Base-by-base conservation (phyloP, 2,888 invertebrate species). In the Trichogramma dendrolimi region DNA sequence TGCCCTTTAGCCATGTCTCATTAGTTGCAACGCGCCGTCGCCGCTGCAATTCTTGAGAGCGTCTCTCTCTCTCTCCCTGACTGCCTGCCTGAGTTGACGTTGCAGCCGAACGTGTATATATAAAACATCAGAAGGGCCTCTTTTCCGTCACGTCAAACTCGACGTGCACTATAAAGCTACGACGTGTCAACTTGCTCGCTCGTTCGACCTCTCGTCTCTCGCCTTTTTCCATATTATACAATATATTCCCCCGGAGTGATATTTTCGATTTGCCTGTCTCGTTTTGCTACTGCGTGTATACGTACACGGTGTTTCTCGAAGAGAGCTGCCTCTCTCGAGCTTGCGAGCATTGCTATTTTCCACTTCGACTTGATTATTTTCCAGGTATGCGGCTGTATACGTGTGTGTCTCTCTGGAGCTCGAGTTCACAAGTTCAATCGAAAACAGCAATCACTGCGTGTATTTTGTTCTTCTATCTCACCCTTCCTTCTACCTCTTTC, bases 1-100 rank as follows among this genome's bases (percentile, higher is more conserved):
- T 78, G 77, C 78, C 79, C 79, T 78, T 79, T 78, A 78, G 79
- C 79, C 72, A 79, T 79, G 79, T 78, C 79, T 79, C 78, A 79
- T 79, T 78, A 78, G 79, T 79, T 79, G 77, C 78, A 78, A 76
- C 72, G 39, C 60, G 7, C 11, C 43, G 7, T 14, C 1, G 14
- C 43, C 54, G 72, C 76, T 78, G 76, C 77, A 75, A 67, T 73
- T 72, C 73, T 77, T 74, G 77, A 78, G 78, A 76, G 72, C 75
- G 71, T 69, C 64, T 65, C 69, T 69, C 67, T 69, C 67, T 68
- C 62, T 50, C 63, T 65, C 67, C 68, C 58, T 63, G 63, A 63
- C 59, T 52, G 8, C 38, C 27, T 6, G 38, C 41, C 52, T 41
- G 40, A 6, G 38, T 11, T 27, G 40, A 5, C 49, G 4, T 11